These are phyloP conservation scores for Gnathonemus longibarbis DNA, from an alignment of 2,113 vertebrate species.

Conservation along the genomic window DNA sequence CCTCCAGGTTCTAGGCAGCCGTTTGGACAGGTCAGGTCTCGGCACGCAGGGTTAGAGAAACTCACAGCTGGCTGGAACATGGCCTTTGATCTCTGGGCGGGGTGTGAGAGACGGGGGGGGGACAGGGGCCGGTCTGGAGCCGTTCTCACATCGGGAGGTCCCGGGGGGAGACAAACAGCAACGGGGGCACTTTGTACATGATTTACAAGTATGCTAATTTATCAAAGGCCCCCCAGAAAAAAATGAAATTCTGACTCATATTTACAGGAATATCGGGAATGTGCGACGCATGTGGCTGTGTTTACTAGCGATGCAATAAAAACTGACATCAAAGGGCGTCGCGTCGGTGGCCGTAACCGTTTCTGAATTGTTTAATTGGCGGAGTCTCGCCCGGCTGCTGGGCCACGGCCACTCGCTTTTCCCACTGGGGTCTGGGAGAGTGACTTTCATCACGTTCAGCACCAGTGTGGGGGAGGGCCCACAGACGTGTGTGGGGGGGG, in stretches of 20 bases:
- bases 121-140: not conserved
- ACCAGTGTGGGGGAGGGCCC: not conserved
- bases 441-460: not conserved
- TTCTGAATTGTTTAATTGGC: constrained; percentile 38
- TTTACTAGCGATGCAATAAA: constrained; percentile 43
- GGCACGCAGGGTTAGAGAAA: constrained; percentile 51
- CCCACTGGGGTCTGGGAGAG: not conserved
- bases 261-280: constrained; percentile 27
- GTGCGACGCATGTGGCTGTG: constrained; percentile 30
- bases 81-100: constrained; percentile 50
- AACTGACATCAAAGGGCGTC: constrained; percentile 45
- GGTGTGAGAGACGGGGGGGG: constrained; percentile 12
- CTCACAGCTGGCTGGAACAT: constrained; percentile 52
- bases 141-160: not conserved
- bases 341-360: constrained; percentile 45
- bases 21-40: constrained; percentile 36
- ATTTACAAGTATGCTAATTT: constrained; percentile 35
- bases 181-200: not conserved
- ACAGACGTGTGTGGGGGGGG: not conserved
- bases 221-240: constrained; percentile 47
- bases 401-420: not conserved
- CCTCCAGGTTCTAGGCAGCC: constrained; percentile 36
- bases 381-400: constrained; percentile 30
- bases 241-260: constrained; percentile 38
- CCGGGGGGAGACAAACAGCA: not conserved